Conservation (phyloP, 2,888 invertebrate species). For the Saturnia japonica region DNA sequence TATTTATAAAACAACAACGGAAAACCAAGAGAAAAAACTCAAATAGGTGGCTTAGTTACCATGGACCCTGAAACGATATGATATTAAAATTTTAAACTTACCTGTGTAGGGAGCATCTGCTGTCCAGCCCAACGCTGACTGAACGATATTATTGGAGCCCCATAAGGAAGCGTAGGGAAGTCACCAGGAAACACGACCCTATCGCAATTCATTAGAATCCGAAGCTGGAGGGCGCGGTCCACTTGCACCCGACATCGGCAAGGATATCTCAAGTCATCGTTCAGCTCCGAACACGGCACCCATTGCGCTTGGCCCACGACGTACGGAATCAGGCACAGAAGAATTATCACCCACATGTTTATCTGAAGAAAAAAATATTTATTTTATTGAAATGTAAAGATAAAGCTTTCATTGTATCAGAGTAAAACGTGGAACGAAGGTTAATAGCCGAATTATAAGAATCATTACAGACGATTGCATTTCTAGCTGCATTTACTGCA, state of each 20-base stretch:
- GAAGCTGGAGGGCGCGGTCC: constrained; percentile 70
- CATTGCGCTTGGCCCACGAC: constrained; percentile 72
- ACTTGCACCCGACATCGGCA: constrained; percentile 83
- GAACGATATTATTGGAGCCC: constrained; percentile 90
- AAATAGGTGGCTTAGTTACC: too few relatives aligned
- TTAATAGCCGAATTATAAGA: too few relatives aligned
- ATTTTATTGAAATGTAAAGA: constrained; percentile 25
- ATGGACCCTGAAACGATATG: too few relatives aligned
- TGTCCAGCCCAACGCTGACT: constrained; percentile 91
- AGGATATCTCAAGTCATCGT: constrained; percentile 88
- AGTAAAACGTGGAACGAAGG: neutral
- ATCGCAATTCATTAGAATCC: constrained; percentile 91
- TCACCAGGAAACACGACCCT: constrained; percentile 90
- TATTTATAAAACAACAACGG: too few relatives aligned
- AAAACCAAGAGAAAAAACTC: too few relatives aligned
- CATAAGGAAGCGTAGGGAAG: constrained; percentile 88
- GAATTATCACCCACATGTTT: constrained; percentile 62
- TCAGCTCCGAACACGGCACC: constrained; percentile 89
- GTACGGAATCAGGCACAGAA: constrained; percentile 55
- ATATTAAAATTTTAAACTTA: constrained; percentile 47
- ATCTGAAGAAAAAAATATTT: constrained; percentile 42
- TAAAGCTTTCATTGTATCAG: neutral
- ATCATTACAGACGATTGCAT: too few relatives aligned
- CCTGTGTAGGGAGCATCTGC: constrained; percentile 90
- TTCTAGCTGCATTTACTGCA: too few relatives aligned